A percentile compares a stretch with the other conserved stretches of the same genome.
These are phyloP conservation scores for Morone chrysops DNA, from an alignment of 2,113 vertebrate species.

Conservation along the genomic window DNA sequence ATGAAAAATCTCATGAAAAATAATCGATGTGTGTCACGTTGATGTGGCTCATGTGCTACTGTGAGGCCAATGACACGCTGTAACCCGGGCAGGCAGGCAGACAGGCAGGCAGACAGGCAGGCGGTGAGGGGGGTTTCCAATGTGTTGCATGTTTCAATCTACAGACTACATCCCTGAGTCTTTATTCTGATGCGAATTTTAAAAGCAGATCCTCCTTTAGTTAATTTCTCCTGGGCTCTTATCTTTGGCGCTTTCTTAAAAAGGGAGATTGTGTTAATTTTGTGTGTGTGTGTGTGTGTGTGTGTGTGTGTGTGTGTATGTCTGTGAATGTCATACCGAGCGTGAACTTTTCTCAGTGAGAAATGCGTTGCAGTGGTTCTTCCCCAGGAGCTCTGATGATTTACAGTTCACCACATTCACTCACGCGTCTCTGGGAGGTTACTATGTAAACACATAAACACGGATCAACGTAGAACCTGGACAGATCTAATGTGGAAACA, in stretches of 20 bases:
- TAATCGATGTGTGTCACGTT: background rate
- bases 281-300: no score
- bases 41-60: background rate
- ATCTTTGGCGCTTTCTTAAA: no score
- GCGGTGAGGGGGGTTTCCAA: background rate
- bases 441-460: background rate
- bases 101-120: no score
- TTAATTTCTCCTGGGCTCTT: no score
- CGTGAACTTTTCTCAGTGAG: no score
- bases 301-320: no score
- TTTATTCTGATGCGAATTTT: no score
- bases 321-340: no score
- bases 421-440: background rate
- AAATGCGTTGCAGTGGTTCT: background rate
- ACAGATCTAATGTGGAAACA: background rate
- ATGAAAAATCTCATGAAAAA: conserved; percentile 46
- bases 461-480: background rate
- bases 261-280: no score
- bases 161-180: background rate
- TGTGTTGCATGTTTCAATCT: background rate
- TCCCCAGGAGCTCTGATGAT: background rate
- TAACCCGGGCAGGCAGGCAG: background rate
- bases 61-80: background rate
- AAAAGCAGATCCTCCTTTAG: no score
- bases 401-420: background rate